Evolutionary conservation across 2,797 vertebrate species (phyloP), one percentile per base, ranked within the genome.

Genomic region (Mormyrus hasselquistii): DNA sequence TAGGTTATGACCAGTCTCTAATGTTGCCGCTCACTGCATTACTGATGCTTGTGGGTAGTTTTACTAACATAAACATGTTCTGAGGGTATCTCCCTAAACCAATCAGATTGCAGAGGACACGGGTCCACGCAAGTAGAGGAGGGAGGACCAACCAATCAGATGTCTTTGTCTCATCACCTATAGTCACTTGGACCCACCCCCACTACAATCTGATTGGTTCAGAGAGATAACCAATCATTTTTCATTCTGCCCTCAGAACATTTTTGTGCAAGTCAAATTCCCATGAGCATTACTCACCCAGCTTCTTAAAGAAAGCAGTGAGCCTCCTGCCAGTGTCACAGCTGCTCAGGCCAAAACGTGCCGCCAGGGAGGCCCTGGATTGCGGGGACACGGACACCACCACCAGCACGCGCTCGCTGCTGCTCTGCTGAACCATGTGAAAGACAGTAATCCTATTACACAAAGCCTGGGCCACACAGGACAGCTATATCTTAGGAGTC

Each of bases 231-330:
- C 57, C n/a, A 62, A 62, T 62, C 57, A 62, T 25, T 62, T 62
- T 62, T 62, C 57, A 62, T 62, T 62, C 57, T 62, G n/a, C 57
- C 57, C n/a, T 62, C 57, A 62, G 57, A 62, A 62, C 57, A 62
- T 22, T 62, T 62, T 25, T 62, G 57, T 22, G 57, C 57, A 25
- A 62, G 22, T 62, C 0, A 62, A 62, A 25, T 62, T 62, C 7
- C n/a, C 57, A 62, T 62, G 57, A 62, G 53, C 25, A 29, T 44
- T 8, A 88, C 94, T 93, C 69, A 96, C 96, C 96, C 10, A 96
- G 90, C 89, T 92, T 93, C 95, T 98, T 98, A 3, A 99, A 95
- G 96, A 98, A 99, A 0, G 95, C 86, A 0, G 96, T 97, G 47
- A 99, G 92, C 91, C 96, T 97, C 91, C 94, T 95, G 22, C 97